phyloP scores from a whole-genome alignment of 2,797 vertebrate species.

The Mallotus villosus region DNA sequence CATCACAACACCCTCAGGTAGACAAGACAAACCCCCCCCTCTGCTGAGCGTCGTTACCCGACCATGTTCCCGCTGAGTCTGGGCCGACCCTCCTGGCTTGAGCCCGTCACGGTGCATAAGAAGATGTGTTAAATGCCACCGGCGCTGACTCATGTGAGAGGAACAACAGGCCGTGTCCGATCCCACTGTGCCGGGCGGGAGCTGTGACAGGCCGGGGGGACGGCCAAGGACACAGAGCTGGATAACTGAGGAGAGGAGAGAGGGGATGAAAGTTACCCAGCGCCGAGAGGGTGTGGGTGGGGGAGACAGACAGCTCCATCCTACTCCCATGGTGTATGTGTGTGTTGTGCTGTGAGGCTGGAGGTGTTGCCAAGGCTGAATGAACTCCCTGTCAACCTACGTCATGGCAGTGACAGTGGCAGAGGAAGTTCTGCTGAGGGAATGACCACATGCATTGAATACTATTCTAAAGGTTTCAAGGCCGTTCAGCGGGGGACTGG shows the following conservation, averaged over 20 bases:
- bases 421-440: constrained; percentile 13
- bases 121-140: constrained; percentile 34
- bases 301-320: neutral
- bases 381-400: constrained; percentile 59
- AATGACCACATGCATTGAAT: constrained; percentile 8
- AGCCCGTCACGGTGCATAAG: constrained; percentile 33
- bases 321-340: constrained; percentile 28
- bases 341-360: constrained; percentile 36
- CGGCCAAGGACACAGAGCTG: neutral
- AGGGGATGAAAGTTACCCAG: too few relatives aligned
- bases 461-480: neutral
- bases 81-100: constrained; percentile 7
- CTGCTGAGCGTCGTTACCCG: neutral
- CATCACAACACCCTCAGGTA: neutral
- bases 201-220: too few relatives aligned
- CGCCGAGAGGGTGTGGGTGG: neutral
- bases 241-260: constrained; percentile 1
- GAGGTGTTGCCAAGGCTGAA: constrained; percentile 60
- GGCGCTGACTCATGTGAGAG: constrained; percentile 57
- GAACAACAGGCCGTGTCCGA: constrained; percentile 38
- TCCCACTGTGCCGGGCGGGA: constrained; percentile 3
- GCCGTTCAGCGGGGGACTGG: neutral
- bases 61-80: neutral
- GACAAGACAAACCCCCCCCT: neutral
- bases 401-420: constrained; percentile 1